Base-by-base conservation (phyloP, 2,888 invertebrate species). In the Phoenoteleia sp. region DNA sequence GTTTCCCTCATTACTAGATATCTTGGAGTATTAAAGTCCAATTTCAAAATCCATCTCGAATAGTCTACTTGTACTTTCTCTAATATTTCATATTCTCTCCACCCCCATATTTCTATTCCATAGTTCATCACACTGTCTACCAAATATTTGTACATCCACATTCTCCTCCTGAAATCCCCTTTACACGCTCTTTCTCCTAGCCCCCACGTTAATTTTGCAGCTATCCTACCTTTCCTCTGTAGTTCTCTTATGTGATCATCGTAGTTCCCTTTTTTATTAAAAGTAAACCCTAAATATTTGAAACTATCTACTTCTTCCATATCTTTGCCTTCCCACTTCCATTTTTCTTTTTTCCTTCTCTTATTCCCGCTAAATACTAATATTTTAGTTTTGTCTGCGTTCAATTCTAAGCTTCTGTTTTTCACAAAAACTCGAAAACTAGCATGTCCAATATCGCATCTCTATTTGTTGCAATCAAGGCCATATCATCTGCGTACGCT, bases 31-130 rank as follows among this genome's bases (percentile, higher is more conserved):
- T 21, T 9, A 49, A 49, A 49, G 49, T 58, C 33, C 33, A 60
- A 39, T 23, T 17, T 60, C n/a, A 60, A 13, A 2, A 60, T 13
- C 58, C 23, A 39, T 21, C 39, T 19, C 1, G 21, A 13, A 15
- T 60, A 60, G 9, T 39, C 33, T 1, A 23, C 21, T 21, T 36
- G 1, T 1, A 60, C 39, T 21, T 23, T 23, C n/a, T 60, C 58
- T 60, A 60, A 60, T 39, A 17, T 2, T 5, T n/a, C 21, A 9
- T 36, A 6, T 39, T 39, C 58, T 7, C 1, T 4, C 58, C 58
- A 60, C 3, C 58, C 58, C 58, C 58, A 60, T 21, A 60, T 21
- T 39, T 60, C 58, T 13, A 39, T 39, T n/a, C 39, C 39, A 27
- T 58, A 58, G 1, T 6, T 21, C 49, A 49, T 49, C 21, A 33